phyloP scores from a whole-genome alignment of 2,113 vertebrate genomes.

The Dasyprocta punctata region DNA sequence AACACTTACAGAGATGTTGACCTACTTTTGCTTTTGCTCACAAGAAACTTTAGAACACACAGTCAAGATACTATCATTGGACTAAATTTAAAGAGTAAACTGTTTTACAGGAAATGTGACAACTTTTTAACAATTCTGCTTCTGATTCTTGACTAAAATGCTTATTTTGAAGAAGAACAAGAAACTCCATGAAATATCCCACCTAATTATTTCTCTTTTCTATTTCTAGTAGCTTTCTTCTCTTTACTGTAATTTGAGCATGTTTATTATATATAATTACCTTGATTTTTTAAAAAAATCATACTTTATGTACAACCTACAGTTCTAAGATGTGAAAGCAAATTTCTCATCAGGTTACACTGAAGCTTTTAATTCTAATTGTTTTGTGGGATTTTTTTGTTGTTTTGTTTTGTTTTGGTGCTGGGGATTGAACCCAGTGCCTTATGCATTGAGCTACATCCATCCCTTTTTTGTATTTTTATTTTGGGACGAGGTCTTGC shows the following conservation, averaged over 20 bases:
- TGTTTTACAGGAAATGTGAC: background rate
- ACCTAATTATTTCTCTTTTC: background rate
- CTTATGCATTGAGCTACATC: background rate
- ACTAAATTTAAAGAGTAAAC: background rate
- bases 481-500: background rate
- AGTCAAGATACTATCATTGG: background rate
- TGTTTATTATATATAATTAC: background rate
- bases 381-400: background rate
- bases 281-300: background rate
- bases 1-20: slow-evolving; percentile 16
- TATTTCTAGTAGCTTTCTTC: background rate
- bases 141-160: background rate
- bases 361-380: slow-evolving; percentile 1
- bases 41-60: background rate
- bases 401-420: background rate
- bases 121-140: background rate
- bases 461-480: background rate
- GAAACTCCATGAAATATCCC: background rate
- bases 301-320: background rate
- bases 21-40: background rate
- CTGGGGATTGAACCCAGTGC: background rate
- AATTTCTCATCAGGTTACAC: background rate
- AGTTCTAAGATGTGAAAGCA: background rate
- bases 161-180: background rate
- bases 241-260: background rate